Base-by-base conservation (phyloP, 1,140 invertebrate genomes). In the Drosophila pseudoobscura region DNA sequence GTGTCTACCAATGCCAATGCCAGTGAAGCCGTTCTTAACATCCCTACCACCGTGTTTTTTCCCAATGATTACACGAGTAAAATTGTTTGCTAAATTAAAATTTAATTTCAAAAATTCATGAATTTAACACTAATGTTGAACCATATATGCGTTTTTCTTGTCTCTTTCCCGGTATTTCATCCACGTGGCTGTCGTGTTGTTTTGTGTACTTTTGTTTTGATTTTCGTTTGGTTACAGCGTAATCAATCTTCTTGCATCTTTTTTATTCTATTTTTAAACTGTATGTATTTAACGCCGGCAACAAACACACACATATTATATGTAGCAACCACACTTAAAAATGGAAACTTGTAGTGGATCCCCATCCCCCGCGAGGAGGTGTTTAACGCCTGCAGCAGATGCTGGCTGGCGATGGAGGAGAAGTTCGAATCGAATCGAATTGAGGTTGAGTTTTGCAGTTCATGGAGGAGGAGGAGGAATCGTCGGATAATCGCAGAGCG, bases 241-340 rank as follows among this genome's bases (percentile, higher is more conserved):
- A 90, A 90, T 88, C 88, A 90, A 90, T 59, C 82, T 75, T 74
- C 65, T 82, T 78, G 76, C 70, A 65, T 78, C 77, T 88, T 84
- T 78, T 79, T 89, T 89, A 89, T 85, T 87, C 76, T 90, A 85
- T 85, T 90, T 89, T 89, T 79, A 89, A 87, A 87, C 51, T 87
- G 75, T 87, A 87, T 85, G 78, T 90, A 82, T 88, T 90, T 89
- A 75, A 89, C 83, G 75, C 83, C 75, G 79, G 69, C 75, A 87
- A 66, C 77, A 87, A 84, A 66, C 74, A 72, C 77, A 83, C 69
- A 39, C 35, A 39, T 39, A 39, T 39, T 39, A 39, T 72, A 79
- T 87, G 78, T 84, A 90, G 89, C 80, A 70, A 84, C 64, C 41
- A 50, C 80, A 90, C 75, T 90, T 68, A 90, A 90, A 68, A 90